phyloP scores from a whole-genome alignment of 2,888 invertebrate genomes.

The Cheilosia variabilis region DNA sequence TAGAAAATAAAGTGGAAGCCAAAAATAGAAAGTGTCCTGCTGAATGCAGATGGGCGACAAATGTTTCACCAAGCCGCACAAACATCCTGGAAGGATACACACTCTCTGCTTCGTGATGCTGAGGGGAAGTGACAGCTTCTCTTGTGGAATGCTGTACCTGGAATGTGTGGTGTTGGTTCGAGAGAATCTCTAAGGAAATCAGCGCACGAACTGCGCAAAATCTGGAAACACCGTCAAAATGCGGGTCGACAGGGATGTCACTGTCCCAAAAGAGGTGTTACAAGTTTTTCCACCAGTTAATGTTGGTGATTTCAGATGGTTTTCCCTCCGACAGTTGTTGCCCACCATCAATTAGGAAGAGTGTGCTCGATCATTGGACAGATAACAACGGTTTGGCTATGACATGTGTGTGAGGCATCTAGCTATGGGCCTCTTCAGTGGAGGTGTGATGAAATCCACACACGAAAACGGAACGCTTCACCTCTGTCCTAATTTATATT shows the following conservation, averaged over 20 bases:
- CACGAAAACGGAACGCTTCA: not conserved
- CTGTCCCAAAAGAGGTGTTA: conserved; percentile 67
- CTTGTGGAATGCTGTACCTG: conserved; percentile 46
- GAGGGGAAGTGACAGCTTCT: conserved; percentile 54
- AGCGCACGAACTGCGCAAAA: conserved; percentile 48
- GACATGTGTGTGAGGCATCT: conserved; percentile 35
- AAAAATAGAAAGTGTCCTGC: conserved; percentile 74
- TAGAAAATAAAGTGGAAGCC: conserved; percentile 71
- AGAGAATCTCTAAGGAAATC: conserved; percentile 28
- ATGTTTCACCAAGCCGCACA: conserved; percentile 50
- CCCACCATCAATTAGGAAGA: conserved; percentile 59
- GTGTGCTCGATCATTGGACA: conserved; percentile 71
- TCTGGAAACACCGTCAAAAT: conserved; percentile 42
- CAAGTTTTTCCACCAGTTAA: conserved; percentile 47
- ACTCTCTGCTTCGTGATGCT: conserved; percentile 20
- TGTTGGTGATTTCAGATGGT: conserved; percentile 1
- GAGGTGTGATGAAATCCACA: conserved; percentile 55
- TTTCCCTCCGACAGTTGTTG: conserved; percentile 24
- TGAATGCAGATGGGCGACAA: conserved; percentile 74
- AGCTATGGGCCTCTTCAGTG: conserved; percentile 16
- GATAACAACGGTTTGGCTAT: conserved; percentile 60
- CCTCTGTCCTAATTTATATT: conserved; percentile 56
- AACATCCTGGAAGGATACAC: conserved; percentile 56
- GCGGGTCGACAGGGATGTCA: conserved; percentile 63
- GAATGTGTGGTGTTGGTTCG: conserved; percentile 53